phyloP scores from a whole-genome alignment of 92 coral and sea anemone genomes.

The Palythoa grandis region DNA sequence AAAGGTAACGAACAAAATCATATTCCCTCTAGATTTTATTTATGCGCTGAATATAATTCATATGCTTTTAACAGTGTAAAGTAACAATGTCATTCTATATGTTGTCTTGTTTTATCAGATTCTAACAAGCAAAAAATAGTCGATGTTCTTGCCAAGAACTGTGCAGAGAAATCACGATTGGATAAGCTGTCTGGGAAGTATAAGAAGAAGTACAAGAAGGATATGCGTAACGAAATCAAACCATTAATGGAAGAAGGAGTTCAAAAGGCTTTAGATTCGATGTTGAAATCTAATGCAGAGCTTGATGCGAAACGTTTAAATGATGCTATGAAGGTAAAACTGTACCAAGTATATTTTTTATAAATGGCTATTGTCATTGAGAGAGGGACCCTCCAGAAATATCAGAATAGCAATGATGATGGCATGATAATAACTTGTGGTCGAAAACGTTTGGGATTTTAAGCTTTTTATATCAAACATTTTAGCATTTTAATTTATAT shows the following conservation, averaged over 20 bases:
- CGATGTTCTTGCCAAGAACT: constrained; percentile 73
- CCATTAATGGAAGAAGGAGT: constrained; percentile 74
- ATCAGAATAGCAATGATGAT: no score
- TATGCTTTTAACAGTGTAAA: no score
- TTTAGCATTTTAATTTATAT: no score
- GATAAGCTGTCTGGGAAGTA: constrained; percentile 73
- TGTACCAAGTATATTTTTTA: background rate
- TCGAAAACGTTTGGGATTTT: no score
- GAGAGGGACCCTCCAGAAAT: no score
- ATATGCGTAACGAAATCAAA: constrained; percentile 65
- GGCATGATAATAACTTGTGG: no score
- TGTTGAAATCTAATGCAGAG: constrained; percentile 60
- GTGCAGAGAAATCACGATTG: constrained; percentile 65
- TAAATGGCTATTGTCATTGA: background rate
- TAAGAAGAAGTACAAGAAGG: constrained; percentile 75
- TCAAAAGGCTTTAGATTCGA: constrained; percentile 75
- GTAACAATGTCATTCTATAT: no score
- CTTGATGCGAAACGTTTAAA: constrained; percentile 83
- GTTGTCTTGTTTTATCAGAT: constrained; percentile 39
- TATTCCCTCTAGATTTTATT: no score
- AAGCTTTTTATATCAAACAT: no score
- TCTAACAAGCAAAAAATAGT: constrained; percentile 69
- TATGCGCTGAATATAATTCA: no score
- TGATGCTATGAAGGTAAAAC: constrained; percentile 76
- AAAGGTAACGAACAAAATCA: no score